Percentiles rank a stretch among this genome's conserved stretches.
Conservation (phyloP, 2,888 invertebrate genomes). For the Parapristionchus giblindavisi region DNA sequence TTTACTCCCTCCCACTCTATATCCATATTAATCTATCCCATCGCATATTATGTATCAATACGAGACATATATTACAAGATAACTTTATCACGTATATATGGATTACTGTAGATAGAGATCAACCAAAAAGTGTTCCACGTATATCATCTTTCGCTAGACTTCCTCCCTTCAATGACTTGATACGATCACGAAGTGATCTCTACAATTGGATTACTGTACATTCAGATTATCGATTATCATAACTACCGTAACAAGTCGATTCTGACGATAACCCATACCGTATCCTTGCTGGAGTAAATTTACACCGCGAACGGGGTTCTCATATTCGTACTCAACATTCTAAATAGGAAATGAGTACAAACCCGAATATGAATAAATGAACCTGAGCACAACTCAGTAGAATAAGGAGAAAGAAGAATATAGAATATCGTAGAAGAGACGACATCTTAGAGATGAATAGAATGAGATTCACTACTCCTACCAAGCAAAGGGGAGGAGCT, state of each 20-base stretch:
- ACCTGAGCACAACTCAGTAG: not conserved
- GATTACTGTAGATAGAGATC: not conserved
- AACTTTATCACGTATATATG: not conserved
- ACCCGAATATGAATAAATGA: not conserved
- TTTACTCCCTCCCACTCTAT: no score
- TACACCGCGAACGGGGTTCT: not conserved
- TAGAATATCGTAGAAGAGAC: not conserved
- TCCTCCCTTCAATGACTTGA: conserved; percentile 33
- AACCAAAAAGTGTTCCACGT: conserved; percentile 32
- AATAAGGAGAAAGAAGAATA: not conserved
- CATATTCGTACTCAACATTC: not conserved
- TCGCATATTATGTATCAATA: no score
- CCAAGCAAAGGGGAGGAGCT: no score
- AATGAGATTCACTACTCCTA: no score
- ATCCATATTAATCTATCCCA: no score
- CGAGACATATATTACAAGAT: no score
- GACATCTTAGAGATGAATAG: conserved; percentile 18
- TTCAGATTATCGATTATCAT: not conserved
- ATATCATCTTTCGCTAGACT: no score
- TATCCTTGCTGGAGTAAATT: conserved; percentile 25
- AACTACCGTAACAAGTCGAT: conserved; percentile 33
- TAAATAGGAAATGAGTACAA: not conserved
- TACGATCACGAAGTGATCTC: conserved; percentile 25
- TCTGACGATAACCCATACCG: conserved; percentile 35
- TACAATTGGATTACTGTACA: conserved; percentile 2